Base-by-base conservation (phyloP, 2,113 vertebrate genomes). In the Otolemur garnettii region DNA sequence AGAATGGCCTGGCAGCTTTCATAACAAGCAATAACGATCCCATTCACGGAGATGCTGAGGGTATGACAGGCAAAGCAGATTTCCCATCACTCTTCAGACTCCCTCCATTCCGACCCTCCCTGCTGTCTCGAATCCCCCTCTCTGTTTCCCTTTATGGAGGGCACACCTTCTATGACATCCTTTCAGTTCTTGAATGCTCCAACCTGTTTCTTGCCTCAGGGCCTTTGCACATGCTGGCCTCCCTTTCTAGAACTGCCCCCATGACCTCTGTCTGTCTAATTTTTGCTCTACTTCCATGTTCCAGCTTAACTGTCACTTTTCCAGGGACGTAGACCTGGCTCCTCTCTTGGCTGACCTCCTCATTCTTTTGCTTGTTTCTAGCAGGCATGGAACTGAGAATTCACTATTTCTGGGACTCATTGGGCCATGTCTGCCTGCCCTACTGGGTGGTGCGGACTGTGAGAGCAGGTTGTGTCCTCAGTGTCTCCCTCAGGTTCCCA, bases 1-100 rank as follows among this genome's bases (percentile, higher is more conserved):
- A 99, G 60, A 5, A 98, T 92, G 12, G 90, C 96, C 68, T 95
- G 87, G 59, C 97, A 98, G 93, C 96, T 57, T 0, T 69, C 10
- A 0, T 26, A 1, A 59, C 97, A 98, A 19, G 82, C 92, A 33
- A 97, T 57, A 1, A 88, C 42, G 1, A 1, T 26, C 26, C 74
- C n/a, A 0, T 89, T 55, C 62, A 93, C 78, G 93, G 90, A 64
- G 80, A 95, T 90, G 60, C 97, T 97, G 85, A 4, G 38, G 4
- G 38, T 38, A 55, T n/a, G 66, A 50, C 78, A 26, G 62, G 11
- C n/a, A 66, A 35, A 87, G 55, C 17, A 7, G 68, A 22, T 35
- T 38, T 38, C 1, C 10, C 14, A 17, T 78, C 45, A 66, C 64
- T 11, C 18, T 0, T 2, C 2, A 38, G 55, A 2, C 50, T 57